A percentile compares a stretch with the other conserved stretches of the same genome.
Evolutionary conservation across 2,797 vertebrate species (phyloP).

Genomic region (Falco berigora): DNA sequence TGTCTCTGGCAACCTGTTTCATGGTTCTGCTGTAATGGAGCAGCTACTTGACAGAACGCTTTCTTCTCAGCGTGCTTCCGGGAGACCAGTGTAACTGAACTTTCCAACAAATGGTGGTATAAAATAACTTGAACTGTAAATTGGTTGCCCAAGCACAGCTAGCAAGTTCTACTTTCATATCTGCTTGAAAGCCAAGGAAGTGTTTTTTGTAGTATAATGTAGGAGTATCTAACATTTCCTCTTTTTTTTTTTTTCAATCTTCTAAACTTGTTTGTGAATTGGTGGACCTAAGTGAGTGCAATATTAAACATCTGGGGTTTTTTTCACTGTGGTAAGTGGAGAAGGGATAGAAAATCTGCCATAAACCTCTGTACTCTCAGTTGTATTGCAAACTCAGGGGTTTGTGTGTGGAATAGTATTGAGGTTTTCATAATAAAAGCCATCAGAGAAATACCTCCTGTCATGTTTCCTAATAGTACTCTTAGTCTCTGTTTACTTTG

Average conservation of each 20-base stretch:
- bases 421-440: not conserved
- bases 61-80: not conserved
- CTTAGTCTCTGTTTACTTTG: conserved; percentile 5
- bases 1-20: not conserved
- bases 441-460: not conserved
- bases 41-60: not conserved
- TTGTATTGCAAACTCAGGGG: not conserved
- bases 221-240: not conserved
- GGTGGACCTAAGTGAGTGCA: not conserved
- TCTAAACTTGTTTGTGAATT: not conserved
- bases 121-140: not conserved
- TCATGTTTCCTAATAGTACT: not conserved
- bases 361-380: not conserved
- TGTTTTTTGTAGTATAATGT: not conserved
- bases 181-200: not conserved
- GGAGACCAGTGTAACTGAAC: not conserved
- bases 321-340: not conserved
- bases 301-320: not conserved
- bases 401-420: not conserved
- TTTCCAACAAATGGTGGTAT: not conserved
- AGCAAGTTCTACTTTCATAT: conserved; percentile 8
- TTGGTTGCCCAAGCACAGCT: not conserved
- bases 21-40: not conserved
- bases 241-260: not conserved
- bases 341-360: not conserved